Conservation (phyloP, 2,888 invertebrate species). For the Zaprionus obscuricornis region DNA sequence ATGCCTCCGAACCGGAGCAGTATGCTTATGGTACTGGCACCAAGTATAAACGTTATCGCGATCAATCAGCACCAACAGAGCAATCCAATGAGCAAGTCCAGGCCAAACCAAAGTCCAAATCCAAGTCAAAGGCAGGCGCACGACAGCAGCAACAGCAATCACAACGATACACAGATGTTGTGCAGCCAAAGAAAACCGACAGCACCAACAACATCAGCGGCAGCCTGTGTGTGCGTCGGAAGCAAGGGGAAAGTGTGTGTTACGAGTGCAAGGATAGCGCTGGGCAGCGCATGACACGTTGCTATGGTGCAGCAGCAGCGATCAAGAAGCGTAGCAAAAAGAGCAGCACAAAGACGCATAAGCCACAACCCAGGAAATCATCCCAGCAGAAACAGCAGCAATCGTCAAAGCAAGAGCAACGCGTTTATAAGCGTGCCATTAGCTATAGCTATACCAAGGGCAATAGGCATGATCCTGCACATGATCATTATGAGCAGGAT, state of each 20-base stretch:
- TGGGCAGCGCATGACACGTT: constrained; percentile 62
- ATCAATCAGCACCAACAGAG: constrained; percentile 17
- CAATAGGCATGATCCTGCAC: background rate
- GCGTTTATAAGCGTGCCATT: constrained; percentile 77
- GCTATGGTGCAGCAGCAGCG: constrained; percentile 54
- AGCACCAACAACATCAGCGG: background rate
- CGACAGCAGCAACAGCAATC: constrained; percentile 16
- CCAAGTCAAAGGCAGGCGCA: background rate
- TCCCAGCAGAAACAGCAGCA: too few relatives aligned
- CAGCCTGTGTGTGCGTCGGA: constrained; percentile 65
- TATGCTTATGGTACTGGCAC: constrained; percentile 88
- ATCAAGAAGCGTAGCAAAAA: constrained; percentile 10
- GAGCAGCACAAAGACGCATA: constrained; percentile 6
- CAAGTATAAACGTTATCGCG: constrained; percentile 67
- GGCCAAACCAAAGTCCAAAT: constrained; percentile 7
- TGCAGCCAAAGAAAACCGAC: background rate
- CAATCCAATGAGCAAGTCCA: constrained; percentile 5
- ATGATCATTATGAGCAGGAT: background rate
- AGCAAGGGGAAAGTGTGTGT: constrained; percentile 55
- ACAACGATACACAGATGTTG: constrained; percentile 7
- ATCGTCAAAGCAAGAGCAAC: constrained; percentile 58
- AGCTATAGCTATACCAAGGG: constrained; percentile 63
- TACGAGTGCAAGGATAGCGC: constrained; percentile 70
- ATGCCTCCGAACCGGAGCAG: constrained; percentile 88
- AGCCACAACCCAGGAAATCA: constrained; percentile 16